phyloP scores from a whole-genome alignment of 2,888 invertebrate species.

The Ochropleura plecta region DNA sequence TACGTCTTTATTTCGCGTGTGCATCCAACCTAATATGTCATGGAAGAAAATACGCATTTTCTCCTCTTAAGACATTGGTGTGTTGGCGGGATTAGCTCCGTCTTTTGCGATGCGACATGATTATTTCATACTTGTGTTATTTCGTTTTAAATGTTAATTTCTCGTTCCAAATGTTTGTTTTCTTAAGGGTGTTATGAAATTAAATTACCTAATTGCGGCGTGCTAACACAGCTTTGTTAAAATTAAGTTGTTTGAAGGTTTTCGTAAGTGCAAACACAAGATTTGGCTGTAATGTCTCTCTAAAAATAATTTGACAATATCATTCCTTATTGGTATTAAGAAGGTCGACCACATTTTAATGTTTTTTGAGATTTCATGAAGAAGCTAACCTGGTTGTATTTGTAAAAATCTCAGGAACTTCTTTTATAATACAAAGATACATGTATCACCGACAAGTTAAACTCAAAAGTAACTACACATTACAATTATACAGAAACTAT shows the following conservation, averaged over 20 bases:
- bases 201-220: constrained; percentile 46
- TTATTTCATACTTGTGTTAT: constrained; percentile 60
- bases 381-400: no score
- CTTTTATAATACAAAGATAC: neutral
- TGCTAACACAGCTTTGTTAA: constrained; percentile 36
- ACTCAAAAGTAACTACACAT: constrained; percentile 5
- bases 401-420: neutral
- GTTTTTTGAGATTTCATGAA: neutral
- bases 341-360: neutral
- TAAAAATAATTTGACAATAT: neutral
- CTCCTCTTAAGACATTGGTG: constrained; percentile 53
- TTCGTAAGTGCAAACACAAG: constrained; percentile 5
- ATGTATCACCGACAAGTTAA: neutral
- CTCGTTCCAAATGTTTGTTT: constrained; percentile 50
- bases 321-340: neutral
- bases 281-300: constrained; percentile 1
- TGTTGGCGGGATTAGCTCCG: constrained; percentile 47
- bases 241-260: constrained; percentile 34
- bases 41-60: constrained; percentile 50
- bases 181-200: constrained; percentile 48
- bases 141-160: constrained; percentile 60
- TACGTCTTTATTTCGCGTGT: constrained; percentile 70
- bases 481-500: neutral
- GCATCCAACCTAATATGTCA: constrained; percentile 61
- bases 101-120: constrained; percentile 39